A percentile compares a stretch with the other conserved stretches of the same genome.
These are phyloP conservation scores for Oryctolagus cuniculus DNA, from an alignment of 2,113 vertebrate species.

Conservation along the genomic window mOryCun1.1 NC_091435.1:90056501-90057000, in stretches of 20 bases:
- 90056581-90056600: neutral
- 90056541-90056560: neutral
- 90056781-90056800: neutral
- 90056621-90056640: neutral
- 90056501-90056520: too few relatives aligned
- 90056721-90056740: neutral
- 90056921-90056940: neutral
- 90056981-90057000: neutral
- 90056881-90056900: neutral
- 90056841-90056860: neutral
- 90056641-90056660: neutral
- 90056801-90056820: neutral
- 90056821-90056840: neutral
- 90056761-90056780: slow-evolving; percentile 19
- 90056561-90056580: slow-evolving; percentile 33
- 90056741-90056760: neutral
- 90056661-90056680: neutral
- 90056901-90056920: neutral
- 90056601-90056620: neutral
- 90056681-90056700: neutral
- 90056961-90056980: neutral
- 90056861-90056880: neutral
- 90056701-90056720: neutral
- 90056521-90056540: neutral
- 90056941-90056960: neutral